These are phyloP conservation scores for Elmis aenea DNA, from an alignment of 2,888 invertebrate species.

Conservation along the genomic window DNA sequence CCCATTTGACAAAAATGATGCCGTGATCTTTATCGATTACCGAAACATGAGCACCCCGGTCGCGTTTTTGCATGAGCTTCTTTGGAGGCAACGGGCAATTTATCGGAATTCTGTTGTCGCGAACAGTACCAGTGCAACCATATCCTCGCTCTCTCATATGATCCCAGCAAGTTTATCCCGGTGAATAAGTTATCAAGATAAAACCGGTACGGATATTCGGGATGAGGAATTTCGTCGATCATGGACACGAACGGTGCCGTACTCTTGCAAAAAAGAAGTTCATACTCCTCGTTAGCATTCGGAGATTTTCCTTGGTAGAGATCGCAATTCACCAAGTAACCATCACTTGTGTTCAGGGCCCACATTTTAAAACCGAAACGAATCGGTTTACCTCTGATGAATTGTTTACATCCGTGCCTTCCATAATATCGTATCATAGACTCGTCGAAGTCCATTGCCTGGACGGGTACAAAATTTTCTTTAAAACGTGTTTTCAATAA, in stretches of 20 bases:
- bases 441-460: conserved; percentile 20
- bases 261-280: background rate
- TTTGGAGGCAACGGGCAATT: background rate
- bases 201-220: background rate
- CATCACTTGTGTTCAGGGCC: conserved; percentile 17
- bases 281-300: background rate
- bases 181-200: background rate
- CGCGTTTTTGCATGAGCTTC: background rate
- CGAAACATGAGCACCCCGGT: conserved; percentile 2
- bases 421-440: conserved; percentile 27
- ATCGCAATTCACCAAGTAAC: conserved; percentile 2
- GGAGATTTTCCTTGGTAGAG: conserved; percentile 14
- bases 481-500: conserved; percentile 38
- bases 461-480: conserved; percentile 7
- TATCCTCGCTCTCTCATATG: background rate
- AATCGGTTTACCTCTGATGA: conserved; percentile 28
- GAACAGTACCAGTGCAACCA: conserved; percentile 1
- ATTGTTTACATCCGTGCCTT: conserved; percentile 25
- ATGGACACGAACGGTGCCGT: background rate
- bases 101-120: background rate
- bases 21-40: conserved; percentile 13
- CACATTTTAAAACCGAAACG: conserved; percentile 29
- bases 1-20: conserved; percentile 22
- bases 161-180: background rate
- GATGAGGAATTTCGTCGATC: background rate